Percentiles rank a stretch among this genome's conserved stretches.
Evolutionary conservation across 2,888 invertebrate species (phyloP).

Genomic region (Heliconius erato): DNA sequence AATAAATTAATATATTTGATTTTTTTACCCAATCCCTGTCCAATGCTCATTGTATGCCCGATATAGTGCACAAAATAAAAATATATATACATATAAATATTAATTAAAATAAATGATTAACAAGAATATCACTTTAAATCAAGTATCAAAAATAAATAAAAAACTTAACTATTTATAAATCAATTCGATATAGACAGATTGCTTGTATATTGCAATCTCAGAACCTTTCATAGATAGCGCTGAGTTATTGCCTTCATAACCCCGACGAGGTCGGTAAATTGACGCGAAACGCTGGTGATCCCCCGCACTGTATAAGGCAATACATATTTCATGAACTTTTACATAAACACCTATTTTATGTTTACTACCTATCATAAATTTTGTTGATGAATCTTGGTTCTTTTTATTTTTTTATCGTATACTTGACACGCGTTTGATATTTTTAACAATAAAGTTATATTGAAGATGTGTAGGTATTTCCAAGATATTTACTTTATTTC

Average conservation of each 20-base stretch:
- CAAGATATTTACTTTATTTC: background rate
- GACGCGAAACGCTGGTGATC: conserved; percentile 72
- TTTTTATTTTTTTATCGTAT: background rate
- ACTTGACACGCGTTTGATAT: background rate
- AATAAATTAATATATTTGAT: too few relatives aligned
- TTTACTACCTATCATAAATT: conserved; percentile 35
- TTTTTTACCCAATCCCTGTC: too few relatives aligned
- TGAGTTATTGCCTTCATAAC: conserved; percentile 76
- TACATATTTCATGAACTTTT: conserved; percentile 65
- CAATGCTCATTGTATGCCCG: too few relatives aligned
- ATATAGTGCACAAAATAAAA: too few relatives aligned
- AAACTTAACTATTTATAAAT: conserved; percentile 35
- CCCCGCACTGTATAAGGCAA: conserved; percentile 67
- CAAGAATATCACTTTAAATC: background rate
- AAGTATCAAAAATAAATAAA: conserved; percentile 7
- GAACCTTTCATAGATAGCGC: conserved; percentile 70
- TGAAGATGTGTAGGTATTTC: background rate
- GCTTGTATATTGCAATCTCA: conserved; percentile 69
- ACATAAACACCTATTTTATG: conserved; percentile 47
- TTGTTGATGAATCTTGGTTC: conserved; percentile 5
- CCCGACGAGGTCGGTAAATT: conserved; percentile 67
- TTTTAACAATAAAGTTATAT: background rate
- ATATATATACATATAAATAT: background rate
- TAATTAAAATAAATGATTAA: background rate
- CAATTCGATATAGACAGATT: conserved; percentile 51